Evolutionary conservation across 2,888 invertebrate species (phyloP), one percentile per base, ranked within the genome.

Genomic region (Drosophila kambysellisi): DNA sequence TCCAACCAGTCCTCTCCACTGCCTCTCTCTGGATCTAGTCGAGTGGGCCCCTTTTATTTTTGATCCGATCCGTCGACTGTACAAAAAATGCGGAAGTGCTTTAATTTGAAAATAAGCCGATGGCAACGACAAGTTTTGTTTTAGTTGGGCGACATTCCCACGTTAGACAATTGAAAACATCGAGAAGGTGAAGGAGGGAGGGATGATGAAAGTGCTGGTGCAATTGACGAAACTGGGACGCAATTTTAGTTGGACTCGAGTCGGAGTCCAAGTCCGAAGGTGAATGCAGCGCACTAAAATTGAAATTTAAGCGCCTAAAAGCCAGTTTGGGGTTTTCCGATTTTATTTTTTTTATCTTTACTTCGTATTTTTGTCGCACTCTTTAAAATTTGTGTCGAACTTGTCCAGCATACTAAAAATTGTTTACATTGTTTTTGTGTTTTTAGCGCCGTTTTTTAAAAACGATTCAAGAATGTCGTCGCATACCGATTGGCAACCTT

Each of bases 11-110:
- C 50, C 25, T 50, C 51, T 25, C n/a, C 12, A 54, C n/a, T n/a
- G 33, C 17, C 39, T 33, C 25, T 61, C n/a, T 39, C 12, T 52
- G 30, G 17, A 60, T 57, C n/a, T 53, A 53, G 48, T 52, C 37
- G 57, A 69, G 63, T 60, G 60, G 41, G 43, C 39, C 70, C 52
- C 37, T 32, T 46, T 60, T 68, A 70, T 51, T 67, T 64, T 37
- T 29, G 52, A 77, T 77, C 67, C 70, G 67, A 77, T 77, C 67
- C 68, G 67, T 41, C 56, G 57, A 62, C 39, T 60, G 41, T 60
- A 60, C 56, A 71, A 71, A 81, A 72, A 82, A 72, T 67, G 77
- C 82, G 81, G 81, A 81, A 81, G 52, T 69, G 74, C 79, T 81
- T 81, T 81, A 81, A 82, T 81, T 81, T 77, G 29, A 69, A 76